These are phyloP conservation scores for Nasua narica DNA, from an alignment of 2,797 vertebrate genomes.

Conservation along the genomic window DNA sequence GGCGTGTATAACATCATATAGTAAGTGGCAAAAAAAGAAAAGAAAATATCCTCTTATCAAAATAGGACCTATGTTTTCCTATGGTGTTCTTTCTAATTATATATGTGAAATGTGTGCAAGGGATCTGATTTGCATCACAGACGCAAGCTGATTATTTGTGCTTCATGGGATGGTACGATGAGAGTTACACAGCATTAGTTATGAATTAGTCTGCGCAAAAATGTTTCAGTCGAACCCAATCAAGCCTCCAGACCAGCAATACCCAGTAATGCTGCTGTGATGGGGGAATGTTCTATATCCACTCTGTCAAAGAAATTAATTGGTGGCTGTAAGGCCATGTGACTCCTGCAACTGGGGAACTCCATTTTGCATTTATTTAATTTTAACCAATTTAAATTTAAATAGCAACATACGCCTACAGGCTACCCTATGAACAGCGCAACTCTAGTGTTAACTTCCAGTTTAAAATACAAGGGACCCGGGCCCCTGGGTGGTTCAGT, in stretches of 20 bases:
- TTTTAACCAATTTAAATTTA: background rate
- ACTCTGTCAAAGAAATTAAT: background rate
- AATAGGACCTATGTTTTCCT: background rate
- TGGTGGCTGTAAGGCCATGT: background rate
- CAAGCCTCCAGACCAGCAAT: background rate
- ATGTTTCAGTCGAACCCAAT: background rate
- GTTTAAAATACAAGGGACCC: background rate
- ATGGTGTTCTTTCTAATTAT: background rate
- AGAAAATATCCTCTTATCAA: background rate
- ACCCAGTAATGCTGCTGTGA: background rate
- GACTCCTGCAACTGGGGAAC: background rate
- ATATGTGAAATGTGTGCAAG: background rate
- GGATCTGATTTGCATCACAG: background rate
- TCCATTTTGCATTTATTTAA: background rate
- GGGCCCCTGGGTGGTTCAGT: background rate
- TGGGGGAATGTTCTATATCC: background rate
- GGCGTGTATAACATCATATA: background rate
- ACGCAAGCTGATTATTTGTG: background rate
- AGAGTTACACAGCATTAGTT: background rate
- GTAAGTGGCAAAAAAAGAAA: background rate
- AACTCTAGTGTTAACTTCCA: background rate
- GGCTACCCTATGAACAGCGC: background rate
- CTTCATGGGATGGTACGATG: background rate
- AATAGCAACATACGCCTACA: background rate
- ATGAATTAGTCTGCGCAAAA: background rate